phyloP scores from a whole-genome alignment of 2,113 vertebrate genomes.

The Nesoenas mayeri region DNA sequence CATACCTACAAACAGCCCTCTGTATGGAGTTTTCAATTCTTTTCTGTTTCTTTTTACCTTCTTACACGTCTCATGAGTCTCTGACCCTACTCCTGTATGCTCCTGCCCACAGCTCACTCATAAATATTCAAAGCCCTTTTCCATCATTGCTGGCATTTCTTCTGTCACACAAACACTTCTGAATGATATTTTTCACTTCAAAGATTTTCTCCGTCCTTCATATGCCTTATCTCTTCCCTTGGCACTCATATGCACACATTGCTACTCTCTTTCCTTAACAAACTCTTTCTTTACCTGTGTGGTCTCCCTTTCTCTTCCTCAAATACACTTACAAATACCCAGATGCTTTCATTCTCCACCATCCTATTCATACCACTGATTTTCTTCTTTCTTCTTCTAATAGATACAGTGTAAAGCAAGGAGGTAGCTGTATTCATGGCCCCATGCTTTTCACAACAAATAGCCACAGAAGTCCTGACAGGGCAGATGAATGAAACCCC shows the following conservation, averaged over 20 bases:
- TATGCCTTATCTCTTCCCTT: not conserved
- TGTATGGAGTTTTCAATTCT: not conserved
- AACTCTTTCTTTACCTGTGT: not conserved
- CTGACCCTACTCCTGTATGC: not conserved
- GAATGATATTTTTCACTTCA: not conserved
- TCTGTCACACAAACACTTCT: not conserved
- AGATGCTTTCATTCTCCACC: not conserved
- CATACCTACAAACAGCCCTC: not conserved
- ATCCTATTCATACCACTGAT: not conserved
- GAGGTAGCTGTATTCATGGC: not conserved
- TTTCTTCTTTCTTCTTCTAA: not conserved
- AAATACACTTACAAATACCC: not conserved
- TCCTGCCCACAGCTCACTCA: not conserved
- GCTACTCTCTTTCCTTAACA: not conserved
- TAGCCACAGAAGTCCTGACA: not conserved
- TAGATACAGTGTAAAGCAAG: not conserved
- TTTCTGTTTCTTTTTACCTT: not conserved
- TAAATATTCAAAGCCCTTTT: conserved; percentile 25
- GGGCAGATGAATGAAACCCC: not conserved
- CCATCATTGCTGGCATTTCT: not conserved
- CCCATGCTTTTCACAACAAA: not conserved
- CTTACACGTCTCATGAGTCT: not conserved
- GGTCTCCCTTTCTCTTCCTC: not conserved
- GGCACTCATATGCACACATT: not conserved
- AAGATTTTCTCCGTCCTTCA: not conserved